A percentile compares a stretch with the other conserved stretches of the same genome.
These are phyloP conservation scores for Ditylenchus dipsaci DNA, from an alignment of 1,140 invertebrate species.

Conservation along the genomic window DNA sequence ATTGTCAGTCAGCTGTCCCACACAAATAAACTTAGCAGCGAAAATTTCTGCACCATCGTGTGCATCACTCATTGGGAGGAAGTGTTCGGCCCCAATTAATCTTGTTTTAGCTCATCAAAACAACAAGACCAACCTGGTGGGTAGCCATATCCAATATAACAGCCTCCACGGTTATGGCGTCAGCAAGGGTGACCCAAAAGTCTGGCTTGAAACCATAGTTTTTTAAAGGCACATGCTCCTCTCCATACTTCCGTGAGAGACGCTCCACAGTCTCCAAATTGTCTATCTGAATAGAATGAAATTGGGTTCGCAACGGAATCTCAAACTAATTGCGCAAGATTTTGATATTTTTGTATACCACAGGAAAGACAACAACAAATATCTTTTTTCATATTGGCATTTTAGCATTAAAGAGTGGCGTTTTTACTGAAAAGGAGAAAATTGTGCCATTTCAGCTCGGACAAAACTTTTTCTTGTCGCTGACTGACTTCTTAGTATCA, in stretches of 20 bases:
- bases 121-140: conserved; percentile 35
- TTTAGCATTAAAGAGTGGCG: no score
- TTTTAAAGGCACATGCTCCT: conserved; percentile 51
- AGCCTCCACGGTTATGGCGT: conserved; percentile 53
- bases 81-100: background rate
- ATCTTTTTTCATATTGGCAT: no score
- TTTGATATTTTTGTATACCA: conserved; percentile 5
- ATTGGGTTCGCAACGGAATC: background rate
- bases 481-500: no score
- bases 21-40: background rate
- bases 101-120: background rate
- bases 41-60: background rate
- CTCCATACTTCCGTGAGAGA: conserved; percentile 44
- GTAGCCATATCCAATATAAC: conserved; percentile 52
- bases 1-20: background rate
- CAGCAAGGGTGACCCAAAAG: conserved; percentile 52
- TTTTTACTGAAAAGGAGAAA: no score
- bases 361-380: no score
- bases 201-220: conserved; percentile 53
- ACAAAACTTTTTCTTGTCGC: no score
- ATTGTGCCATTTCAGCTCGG: no score
- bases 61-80: background rate
- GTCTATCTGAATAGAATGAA: conserved; percentile 42
- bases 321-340: no score
- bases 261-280: conserved; percentile 44